Evolutionary conservation across 2,888 invertebrate species (phyloP), one percentile per base, ranked within the genome.

Genomic region (Opisthograptis luteolata): DNA sequence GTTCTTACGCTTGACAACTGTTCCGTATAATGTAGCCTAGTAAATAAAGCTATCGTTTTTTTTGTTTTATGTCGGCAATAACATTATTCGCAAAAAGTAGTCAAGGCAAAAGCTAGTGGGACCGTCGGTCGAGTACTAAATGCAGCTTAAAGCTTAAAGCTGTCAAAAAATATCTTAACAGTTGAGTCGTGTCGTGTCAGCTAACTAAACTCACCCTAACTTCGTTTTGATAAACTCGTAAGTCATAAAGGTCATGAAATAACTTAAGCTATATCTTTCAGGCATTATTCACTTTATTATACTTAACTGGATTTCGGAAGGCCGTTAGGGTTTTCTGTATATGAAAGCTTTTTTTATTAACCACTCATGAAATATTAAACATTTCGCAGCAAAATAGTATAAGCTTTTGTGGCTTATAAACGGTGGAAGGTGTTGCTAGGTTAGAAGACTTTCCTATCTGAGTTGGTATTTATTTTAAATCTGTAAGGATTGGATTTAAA

Each of bases 331-430:
- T 49, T 52, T 49, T 52, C 58, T 47, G 46, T 43, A 36, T 34
- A 53, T 49, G 47, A 49, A 50, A 35, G 44, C 49, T 24, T 22
- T 28, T 49, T 34, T 44, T 44, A 34, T 40, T 44, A 50, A 44
- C 34, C 39, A 34, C 52, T 55, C 52, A 50, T 55, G 55, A 50
- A 50, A 55, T 47, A 58, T 58, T 44, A 49, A 58, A 47, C 14
- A 27, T 39, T 39, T 49, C 41, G 36, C 12, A 44, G 28, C 12
- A 12, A 44, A 44, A 30, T 41, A n/a, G n/a, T n/a, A 48, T 50
- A 51, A 51, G 45, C 42, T 39, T 27, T 28, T 42, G 36, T 37
- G 25, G 35, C 19, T 34, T 31, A 10, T 53, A 51, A 54, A 58
- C 22, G 46, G 24, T 14, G 17, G 25, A 12, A 25, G 17, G 32